phyloP scores from a whole-genome alignment of 2,797 vertebrate species.

The Enteromius unitaeniatus region DNA sequence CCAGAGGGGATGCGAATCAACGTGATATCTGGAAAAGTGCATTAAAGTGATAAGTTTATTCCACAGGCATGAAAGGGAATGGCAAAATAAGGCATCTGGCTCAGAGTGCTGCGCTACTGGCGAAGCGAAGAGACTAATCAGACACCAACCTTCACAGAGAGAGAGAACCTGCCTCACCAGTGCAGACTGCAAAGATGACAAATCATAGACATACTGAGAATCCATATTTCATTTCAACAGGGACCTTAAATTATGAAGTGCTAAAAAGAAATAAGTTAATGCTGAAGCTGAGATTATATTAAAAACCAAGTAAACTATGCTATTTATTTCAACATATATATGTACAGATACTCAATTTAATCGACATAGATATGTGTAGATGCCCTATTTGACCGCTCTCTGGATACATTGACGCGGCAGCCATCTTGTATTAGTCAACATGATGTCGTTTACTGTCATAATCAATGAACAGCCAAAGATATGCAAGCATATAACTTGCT shows the following conservation, averaged over 20 bases:
- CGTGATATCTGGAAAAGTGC: conserved; percentile 75
- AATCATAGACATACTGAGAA: conserved; percentile 68
- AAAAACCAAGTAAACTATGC: not conserved
- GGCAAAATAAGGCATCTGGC: conserved; percentile 77
- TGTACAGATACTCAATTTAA: not conserved
- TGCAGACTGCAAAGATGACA: conserved; percentile 61
- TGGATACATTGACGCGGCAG: too few species aligned
- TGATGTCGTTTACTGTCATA: too few species aligned
- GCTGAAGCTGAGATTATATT: conserved; percentile 47
- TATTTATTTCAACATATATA: not conserved
- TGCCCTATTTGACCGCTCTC: too few species aligned
- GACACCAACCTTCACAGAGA: conserved; percentile 69
- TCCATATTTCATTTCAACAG: conserved; percentile 65
- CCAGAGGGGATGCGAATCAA: conserved; percentile 75
- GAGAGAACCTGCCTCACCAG: conserved; percentile 43
- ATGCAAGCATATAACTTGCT: too few species aligned
- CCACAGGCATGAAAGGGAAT: conserved; percentile 82
- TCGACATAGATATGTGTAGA: too few species aligned
- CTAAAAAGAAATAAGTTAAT: conserved; percentile 66
- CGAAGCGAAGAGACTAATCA: conserved; percentile 75
- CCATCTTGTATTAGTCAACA: too few species aligned
- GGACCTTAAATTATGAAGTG: conserved; percentile 61
- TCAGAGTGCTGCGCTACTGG: conserved; percentile 73
- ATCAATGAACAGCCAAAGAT: too few species aligned
- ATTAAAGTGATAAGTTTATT: conserved; percentile 81